Conservation (phyloP, 2,797 vertebrate species). For the Pogonophryne albipinna region DNA sequence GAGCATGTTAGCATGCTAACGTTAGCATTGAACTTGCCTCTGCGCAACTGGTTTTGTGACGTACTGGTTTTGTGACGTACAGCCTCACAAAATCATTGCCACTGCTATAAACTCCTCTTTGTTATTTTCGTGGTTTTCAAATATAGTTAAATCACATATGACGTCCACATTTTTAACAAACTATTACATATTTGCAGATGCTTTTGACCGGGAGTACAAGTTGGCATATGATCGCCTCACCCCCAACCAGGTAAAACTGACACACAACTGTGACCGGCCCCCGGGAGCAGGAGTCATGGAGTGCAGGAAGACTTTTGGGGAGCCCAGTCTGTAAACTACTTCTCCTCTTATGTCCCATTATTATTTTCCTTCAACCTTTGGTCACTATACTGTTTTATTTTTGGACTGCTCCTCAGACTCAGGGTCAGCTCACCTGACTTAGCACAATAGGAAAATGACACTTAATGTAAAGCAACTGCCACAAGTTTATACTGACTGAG, state of each 20-base stretch:
- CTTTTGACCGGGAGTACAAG: constrained; percentile 98
- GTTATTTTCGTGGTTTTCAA: background rate
- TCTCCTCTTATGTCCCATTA: background rate
- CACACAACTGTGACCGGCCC: constrained; percentile 97
- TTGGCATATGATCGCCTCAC: constrained; percentile 95
- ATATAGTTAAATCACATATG: background rate
- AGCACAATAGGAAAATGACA: constrained; percentile 70
- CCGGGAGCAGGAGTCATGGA: constrained; percentile 97
- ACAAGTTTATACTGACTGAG: constrained; percentile 61
- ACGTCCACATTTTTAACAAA: background rate
- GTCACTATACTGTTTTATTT: constrained; percentile 43
- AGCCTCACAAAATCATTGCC: background rate
- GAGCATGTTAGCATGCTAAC: background rate
- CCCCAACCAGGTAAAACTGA: constrained; percentile 93
- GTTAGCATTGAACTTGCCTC: background rate
- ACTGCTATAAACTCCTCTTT: background rate
- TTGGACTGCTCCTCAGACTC: constrained; percentile 65
- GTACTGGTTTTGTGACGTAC: background rate
- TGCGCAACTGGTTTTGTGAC: background rate
- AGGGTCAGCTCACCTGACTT: constrained; percentile 68
- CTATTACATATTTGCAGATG: constrained; percentile 84
- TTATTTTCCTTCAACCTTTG: constrained; percentile 14
- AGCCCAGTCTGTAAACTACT: constrained; percentile 89
- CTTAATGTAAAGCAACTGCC: constrained; percentile 64
- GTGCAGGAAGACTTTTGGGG: constrained; percentile 95